Base-by-base conservation (phyloP, 2,888 invertebrate species). In the Apotomis betuletana region DNA sequence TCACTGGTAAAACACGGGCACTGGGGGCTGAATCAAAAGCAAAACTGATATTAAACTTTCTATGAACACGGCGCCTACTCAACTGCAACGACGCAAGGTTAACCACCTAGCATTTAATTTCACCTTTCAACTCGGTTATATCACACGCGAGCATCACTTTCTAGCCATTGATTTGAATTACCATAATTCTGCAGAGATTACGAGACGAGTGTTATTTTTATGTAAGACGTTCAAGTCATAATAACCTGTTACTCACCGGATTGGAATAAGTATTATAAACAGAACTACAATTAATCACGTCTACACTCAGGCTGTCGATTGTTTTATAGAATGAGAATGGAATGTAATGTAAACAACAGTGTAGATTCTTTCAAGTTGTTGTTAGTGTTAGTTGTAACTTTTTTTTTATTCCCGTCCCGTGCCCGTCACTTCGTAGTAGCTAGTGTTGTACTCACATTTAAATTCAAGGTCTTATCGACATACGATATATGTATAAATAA, bases 71-170 rank as follows among this genome's bases (percentile, higher is more conserved):
- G 67, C 73, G 76, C 78, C 80, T 80, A 79, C 81, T 81, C 74
- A 82, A 80, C 80, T 80, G 79, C 78, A 76, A 73, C 49, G 68
- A 75, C 72, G 76, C 83, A 86, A 86, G 84, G 85, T 85, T 83
- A 86, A 81, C 82, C 81, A 84, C 84, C 82, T 79, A 77, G 78
- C 77, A 80, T 8, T 57, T 83, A 83, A 85, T 91, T 90, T 91
- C 90, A 91, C 90, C 89, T 91, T 86, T 90, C 87, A 88, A 90
- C 86, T 85, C 81, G 75, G 76, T 91, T 90, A 90, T 86, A 87
- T 88, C 88, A 90, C 79, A 81, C 75, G 76, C 75, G 41, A 58
- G 76, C 77, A 80, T 83, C 84, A 87, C 91, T 91, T 92, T 92
- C 89, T 85, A 84, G 75, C 74, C 70, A 72, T 77, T 79, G 74